A percentile compares a stretch with the other conserved stretches of the same genome.
These are phyloP conservation scores for Diachasmimorpha longicaudata DNA, from an alignment of 1,140 invertebrate genomes.

Conservation along the genomic window DNA sequence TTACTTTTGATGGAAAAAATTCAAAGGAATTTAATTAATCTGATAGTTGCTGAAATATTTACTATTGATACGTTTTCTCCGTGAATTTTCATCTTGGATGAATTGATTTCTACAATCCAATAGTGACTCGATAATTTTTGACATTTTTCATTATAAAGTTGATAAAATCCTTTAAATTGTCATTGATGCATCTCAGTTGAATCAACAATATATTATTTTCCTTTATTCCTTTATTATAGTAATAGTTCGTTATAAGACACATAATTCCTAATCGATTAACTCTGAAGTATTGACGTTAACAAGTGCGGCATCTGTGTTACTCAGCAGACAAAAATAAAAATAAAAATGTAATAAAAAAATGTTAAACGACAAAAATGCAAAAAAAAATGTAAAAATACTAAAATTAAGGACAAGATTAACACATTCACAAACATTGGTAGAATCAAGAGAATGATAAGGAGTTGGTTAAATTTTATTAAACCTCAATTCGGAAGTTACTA, in stretches of 20 bases:
- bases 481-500: background rate
- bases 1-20: too few species aligned
- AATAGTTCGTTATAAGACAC: constrained; percentile 31
- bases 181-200: constrained; percentile 12
- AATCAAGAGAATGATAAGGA: background rate
- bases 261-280: constrained; percentile 50
- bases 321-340: background rate
- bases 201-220: constrained; percentile 14
- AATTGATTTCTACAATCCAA: too few species aligned
- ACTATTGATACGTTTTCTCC: too few species aligned
- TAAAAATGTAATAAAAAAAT: constrained; percentile 21
- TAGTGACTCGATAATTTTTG: too few species aligned
- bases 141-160: too few species aligned
- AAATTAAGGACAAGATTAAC: constrained; percentile 35
- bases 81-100: too few species aligned
- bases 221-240: constrained; percentile 26
- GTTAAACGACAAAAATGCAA: constrained; percentile 30
- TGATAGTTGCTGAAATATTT: too few species aligned
- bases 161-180: too few species aligned
- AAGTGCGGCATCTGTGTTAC: constrained; percentile 51
- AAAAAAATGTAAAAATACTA: constrained; percentile 35
- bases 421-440: constrained; percentile 11
- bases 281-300: constrained; percentile 45
- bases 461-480: background rate
- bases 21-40: too few species aligned